phyloP scores from a whole-genome alignment of 2,797 vertebrate genomes.

The Acomys russatus region DNA sequence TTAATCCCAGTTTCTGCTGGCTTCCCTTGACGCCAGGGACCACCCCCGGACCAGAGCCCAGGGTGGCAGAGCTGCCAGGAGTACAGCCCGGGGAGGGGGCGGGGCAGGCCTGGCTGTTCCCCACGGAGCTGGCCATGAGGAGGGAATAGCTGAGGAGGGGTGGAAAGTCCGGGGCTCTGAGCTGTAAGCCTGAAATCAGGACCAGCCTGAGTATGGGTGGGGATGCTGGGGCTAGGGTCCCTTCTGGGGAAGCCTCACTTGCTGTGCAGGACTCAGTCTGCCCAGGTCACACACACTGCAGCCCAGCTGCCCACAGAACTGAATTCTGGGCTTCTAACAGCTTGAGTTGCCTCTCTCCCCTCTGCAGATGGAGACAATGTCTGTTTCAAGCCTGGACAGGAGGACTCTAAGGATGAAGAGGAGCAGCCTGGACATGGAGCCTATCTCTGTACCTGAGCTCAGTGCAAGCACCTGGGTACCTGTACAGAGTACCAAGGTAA shows the following conservation, averaged over 20 bases:
- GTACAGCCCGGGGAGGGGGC: conserved; percentile 80
- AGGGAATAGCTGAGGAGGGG: background rate
- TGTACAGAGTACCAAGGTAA: background rate
- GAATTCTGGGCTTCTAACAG: background rate
- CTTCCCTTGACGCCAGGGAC: conserved; percentile 64
- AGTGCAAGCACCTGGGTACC: background rate
- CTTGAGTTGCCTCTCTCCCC: background rate
- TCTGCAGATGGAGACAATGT: background rate
- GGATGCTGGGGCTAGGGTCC: background rate
- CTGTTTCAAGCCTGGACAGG: background rate
- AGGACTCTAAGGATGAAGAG: background rate
- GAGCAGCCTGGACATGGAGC: background rate
- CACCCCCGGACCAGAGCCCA: conserved; percentile 82
- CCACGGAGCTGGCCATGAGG: conserved; percentile 56
- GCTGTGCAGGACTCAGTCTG: background rate
- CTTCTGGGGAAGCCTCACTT: background rate
- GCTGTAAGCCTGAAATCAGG: background rate
- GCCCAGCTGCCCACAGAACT: background rate
- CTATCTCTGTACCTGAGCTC: background rate
- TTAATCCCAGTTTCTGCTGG: background rate
- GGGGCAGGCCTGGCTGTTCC: conserved; percentile 72
- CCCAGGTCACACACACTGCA: background rate
- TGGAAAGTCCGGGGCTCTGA: conserved; percentile 24
- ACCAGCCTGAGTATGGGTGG: background rate
- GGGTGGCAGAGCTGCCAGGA: conserved; percentile 76